These are phyloP conservation scores for Palythoa grandis DNA, from an alignment of 92 coral and sea anemone genomes.

Conservation along the genomic window DNA sequence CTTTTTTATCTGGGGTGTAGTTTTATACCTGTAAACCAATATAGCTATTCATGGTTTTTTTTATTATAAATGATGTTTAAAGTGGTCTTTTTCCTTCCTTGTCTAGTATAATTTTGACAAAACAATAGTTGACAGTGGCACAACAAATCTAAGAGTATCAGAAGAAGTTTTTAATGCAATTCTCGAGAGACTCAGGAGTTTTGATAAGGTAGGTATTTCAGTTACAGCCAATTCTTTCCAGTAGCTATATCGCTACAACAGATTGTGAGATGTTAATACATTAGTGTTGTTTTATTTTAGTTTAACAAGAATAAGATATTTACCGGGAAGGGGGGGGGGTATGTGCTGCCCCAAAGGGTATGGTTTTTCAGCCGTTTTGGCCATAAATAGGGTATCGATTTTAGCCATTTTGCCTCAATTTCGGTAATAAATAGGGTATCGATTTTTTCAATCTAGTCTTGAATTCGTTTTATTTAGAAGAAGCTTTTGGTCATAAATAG, in stretches of 20 bases:
- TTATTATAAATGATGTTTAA: not conserved
- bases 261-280: not conserved
- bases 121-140: conserved; percentile 99
- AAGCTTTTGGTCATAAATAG: too few species aligned
- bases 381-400: too few species aligned
- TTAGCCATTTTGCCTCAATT: too few species aligned
- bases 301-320: not conserved
- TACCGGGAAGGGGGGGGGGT: too few species aligned
- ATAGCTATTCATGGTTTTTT: not conserved
- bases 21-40: too few species aligned
- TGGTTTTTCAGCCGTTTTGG: too few species aligned
- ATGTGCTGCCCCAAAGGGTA: too few species aligned
- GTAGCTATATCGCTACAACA: not conserved
- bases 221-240: not conserved
- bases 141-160: conserved; percentile 95
- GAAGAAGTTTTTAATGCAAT: conserved; percentile 92
- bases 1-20: too few species aligned
- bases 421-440: too few species aligned
- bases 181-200: conserved; percentile 91
- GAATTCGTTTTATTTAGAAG: too few species aligned
- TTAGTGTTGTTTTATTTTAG: not conserved
- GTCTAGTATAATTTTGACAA: conserved; percentile 96
- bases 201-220: conserved; percentile 73
- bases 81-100: not conserved
- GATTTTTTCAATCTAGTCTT: too few species aligned